phyloP scores from a whole-genome alignment of 2,113 vertebrate species.

The Nanorana parkeri region DNA sequence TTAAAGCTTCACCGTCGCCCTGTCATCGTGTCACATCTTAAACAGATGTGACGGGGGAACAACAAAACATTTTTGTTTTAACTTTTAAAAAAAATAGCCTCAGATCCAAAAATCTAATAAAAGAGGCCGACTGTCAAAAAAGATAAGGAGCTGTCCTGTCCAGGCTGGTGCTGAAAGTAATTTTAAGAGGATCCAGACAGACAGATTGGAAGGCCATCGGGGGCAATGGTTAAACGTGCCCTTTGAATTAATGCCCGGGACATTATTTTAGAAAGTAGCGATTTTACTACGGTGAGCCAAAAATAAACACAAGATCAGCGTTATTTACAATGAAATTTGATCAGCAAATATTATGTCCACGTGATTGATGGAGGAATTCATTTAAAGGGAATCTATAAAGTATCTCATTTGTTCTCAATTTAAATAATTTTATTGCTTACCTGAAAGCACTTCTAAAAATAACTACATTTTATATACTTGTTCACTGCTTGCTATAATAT shows the following conservation, averaged over 20 bases:
- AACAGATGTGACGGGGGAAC: conserved; percentile 31
- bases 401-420: too few species aligned
- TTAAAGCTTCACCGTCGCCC: conserved; percentile 20
- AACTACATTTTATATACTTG: too few species aligned
- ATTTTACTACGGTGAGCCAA: too few species aligned
- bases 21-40: conserved; percentile 30
- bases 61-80: not conserved
- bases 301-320: too few species aligned
- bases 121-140: conserved; percentile 7
- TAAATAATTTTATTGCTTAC: too few species aligned
- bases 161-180: not conserved
- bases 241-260: not conserved
- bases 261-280: not conserved
- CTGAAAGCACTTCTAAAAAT: too few species aligned
- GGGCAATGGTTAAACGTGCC: not conserved
- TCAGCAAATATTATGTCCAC: too few species aligned
- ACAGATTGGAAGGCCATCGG: not conserved
- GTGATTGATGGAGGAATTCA: too few species aligned
- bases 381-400: too few species aligned
- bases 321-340: too few species aligned
- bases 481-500: too few species aligned
- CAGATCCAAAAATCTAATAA: conserved; percentile 9
- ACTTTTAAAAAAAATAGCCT: conserved; percentile 25
- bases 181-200: not conserved
- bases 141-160: conserved; percentile 2